phyloP scores from a whole-genome alignment of 2,888 invertebrate genomes.

The Tiliacea aurago region DNA sequence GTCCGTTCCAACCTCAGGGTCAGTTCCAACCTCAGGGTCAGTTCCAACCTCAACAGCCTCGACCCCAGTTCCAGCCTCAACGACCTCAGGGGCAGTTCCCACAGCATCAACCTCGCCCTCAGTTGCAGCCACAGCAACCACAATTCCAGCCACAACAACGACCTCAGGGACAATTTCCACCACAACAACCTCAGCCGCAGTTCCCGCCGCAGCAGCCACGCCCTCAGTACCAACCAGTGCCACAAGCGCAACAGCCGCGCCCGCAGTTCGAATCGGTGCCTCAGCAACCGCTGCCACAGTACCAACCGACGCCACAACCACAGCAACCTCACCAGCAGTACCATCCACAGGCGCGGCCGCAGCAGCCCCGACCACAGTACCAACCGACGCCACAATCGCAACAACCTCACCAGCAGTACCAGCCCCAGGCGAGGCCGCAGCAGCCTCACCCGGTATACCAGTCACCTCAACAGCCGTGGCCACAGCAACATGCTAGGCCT shows the following conservation, averaged over 20 bases:
- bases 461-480: constrained; percentile 51
- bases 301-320: constrained; percentile 38
- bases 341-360: constrained; percentile 38
- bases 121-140: constrained; percentile 39
- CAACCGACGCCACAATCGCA: constrained; percentile 46
- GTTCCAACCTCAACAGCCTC: constrained; percentile 44
- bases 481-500: constrained; percentile 66
- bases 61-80: constrained; percentile 40
- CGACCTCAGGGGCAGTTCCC: constrained; percentile 45
- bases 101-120: constrained; percentile 40
- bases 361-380: constrained; percentile 53
- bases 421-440: constrained; percentile 40
- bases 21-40: constrained; percentile 35
- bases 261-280: constrained; percentile 41
- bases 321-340: constrained; percentile 45
- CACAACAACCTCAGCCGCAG: constrained; percentile 41
- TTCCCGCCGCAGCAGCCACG: constrained; percentile 50
- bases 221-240: constrained; percentile 48
- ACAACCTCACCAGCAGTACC: constrained; percentile 41
- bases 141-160: constrained; percentile 46
- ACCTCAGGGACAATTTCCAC: constrained; percentile 56
- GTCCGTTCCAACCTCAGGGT: constrained; percentile 20
- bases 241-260: constrained; percentile 40
- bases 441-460: constrained; percentile 48
- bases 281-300: constrained; percentile 61